A percentile compares a stretch with the other conserved stretches of the same genome.
phyloP scores from a whole-genome alignment of 2,888 invertebrate genomes.

The Leucoma salicis region DNA sequence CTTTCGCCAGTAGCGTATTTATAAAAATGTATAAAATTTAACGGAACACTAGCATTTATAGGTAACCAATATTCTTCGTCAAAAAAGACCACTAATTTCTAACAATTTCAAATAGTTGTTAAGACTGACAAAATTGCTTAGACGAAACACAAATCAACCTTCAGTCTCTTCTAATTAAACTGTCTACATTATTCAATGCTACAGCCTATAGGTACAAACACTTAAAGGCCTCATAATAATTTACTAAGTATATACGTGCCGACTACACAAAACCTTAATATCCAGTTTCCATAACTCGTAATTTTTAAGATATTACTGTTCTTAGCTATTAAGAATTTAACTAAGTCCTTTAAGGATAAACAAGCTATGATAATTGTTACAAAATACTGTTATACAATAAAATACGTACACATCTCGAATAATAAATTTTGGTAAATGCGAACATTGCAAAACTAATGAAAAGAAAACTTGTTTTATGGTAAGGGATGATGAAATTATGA shows the following conservation, averaged over 20 bases:
- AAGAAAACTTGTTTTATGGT: too few relatives aligned
- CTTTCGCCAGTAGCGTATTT: constrained; percentile 64
- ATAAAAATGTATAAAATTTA: constrained; percentile 76
- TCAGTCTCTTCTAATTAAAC: constrained; percentile 43
- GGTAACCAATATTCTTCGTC: constrained; percentile 34
- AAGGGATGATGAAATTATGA: too few relatives aligned
- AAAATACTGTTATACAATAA: not conserved
- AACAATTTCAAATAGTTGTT: constrained; percentile 27
- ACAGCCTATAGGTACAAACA: too few relatives aligned
- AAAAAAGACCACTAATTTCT: constrained; percentile 28
- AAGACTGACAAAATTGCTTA: constrained; percentile 29
- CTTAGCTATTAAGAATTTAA: too few relatives aligned
- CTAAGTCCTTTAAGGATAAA: not conserved
- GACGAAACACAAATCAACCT: constrained; percentile 34
- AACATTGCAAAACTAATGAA: not conserved
- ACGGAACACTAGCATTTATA: constrained; percentile 50
- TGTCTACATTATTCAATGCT: constrained; percentile 31
- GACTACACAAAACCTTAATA: constrained; percentile 25
- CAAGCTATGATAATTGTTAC: not conserved
- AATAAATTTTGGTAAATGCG: not conserved
- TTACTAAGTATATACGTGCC: constrained; percentile 32
- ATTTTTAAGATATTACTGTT: constrained; percentile 10
- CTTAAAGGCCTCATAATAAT: constrained; percentile 35
- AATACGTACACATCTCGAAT: not conserved
- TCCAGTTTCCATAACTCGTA: constrained; percentile 20